These are phyloP conservation scores for Dendronephthya gigantea DNA, from an alignment of 64 coral and sea anemone genomes.

Conservation along the genomic window DNA sequence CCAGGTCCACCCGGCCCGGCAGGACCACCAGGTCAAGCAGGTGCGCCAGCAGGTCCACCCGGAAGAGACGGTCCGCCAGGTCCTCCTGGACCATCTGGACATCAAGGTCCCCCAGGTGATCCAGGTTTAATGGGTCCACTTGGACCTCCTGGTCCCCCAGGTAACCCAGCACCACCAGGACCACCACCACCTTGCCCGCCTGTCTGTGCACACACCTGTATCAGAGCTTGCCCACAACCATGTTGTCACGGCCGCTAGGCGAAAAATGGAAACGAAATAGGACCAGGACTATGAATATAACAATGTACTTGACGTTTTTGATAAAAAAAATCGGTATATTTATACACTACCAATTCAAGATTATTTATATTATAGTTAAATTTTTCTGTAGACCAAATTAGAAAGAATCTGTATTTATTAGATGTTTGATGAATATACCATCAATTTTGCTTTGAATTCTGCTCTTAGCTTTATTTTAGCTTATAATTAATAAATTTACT, in stretches of 20 bases:
- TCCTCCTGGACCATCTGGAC: conserved; percentile 82
- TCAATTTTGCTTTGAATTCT: no score
- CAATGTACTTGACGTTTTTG: not conserved
- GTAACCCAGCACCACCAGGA: conserved; percentile 90
- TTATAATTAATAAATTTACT: no score
- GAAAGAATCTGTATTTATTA: no score
- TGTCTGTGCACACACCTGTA: conserved; percentile 92
- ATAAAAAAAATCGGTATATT: not conserved
- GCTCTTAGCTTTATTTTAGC: no score
- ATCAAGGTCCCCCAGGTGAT: conserved; percentile 99
- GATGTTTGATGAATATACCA: no score
- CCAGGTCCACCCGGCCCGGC: conserved; percentile 78
- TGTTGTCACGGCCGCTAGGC: conserved; percentile 72
- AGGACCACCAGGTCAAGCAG: conserved; percentile 78
- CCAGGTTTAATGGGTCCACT: conserved; percentile 89
- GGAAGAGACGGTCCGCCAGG: conserved; percentile 99
- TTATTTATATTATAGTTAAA: no score
- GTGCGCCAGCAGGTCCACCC: conserved; percentile 79
- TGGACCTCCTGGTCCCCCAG: conserved; percentile 64
- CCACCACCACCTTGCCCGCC: conserved; percentile 91
- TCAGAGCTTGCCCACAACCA: conserved; percentile 79
- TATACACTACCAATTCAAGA: not conserved
- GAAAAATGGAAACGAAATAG: not conserved
- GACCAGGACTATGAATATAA: not conserved
- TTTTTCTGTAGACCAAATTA: no score